phyloP scores from a whole-genome alignment of 2,797 vertebrate genomes.

The Lates japonicus region DNA sequence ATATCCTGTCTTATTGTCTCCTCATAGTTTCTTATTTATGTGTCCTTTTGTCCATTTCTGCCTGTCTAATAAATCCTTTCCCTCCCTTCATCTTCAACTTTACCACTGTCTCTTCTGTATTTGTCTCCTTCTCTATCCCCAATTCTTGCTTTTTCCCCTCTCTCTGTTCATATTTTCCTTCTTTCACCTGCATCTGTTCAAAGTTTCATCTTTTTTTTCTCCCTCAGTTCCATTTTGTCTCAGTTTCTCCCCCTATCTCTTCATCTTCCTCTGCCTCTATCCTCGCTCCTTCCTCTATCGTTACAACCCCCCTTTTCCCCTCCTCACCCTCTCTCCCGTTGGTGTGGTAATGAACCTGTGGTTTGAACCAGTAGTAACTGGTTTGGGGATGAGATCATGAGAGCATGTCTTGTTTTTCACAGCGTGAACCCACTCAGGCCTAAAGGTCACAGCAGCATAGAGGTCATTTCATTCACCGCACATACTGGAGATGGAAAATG shows the following conservation, averaged over 20 bases:
- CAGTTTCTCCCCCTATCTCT: not conserved
- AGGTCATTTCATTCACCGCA: constrained; percentile 50
- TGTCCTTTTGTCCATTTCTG: too few species aligned
- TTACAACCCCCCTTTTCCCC: not conserved
- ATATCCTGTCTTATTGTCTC: too few species aligned
- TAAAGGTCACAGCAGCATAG: constrained; percentile 47
- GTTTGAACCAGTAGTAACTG: constrained; percentile 73
- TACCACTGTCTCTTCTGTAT: not conserved
- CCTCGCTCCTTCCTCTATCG: not conserved
- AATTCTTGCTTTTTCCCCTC: too few species aligned
- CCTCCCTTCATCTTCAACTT: too few species aligned
- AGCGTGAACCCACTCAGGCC: constrained; percentile 22
- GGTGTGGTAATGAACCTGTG: constrained; percentile 65
- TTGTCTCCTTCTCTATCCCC: not conserved
- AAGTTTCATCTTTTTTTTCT: not conserved
- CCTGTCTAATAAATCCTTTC: too few species aligned
- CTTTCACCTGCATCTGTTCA: not conserved
- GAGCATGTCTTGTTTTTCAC: constrained; percentile 64
- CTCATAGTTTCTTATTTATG: not conserved
- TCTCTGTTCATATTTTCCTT: not conserved
- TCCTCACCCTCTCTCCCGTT: constrained; percentile 5
- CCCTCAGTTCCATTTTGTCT: constrained; percentile 1
- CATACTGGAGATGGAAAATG: not conserved
- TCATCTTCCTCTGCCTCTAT: not conserved
- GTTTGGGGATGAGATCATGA: constrained; percentile 72